phyloP scores from a whole-genome alignment of 2,797 vertebrate genomes.

The Myotis findleyi region DNA sequence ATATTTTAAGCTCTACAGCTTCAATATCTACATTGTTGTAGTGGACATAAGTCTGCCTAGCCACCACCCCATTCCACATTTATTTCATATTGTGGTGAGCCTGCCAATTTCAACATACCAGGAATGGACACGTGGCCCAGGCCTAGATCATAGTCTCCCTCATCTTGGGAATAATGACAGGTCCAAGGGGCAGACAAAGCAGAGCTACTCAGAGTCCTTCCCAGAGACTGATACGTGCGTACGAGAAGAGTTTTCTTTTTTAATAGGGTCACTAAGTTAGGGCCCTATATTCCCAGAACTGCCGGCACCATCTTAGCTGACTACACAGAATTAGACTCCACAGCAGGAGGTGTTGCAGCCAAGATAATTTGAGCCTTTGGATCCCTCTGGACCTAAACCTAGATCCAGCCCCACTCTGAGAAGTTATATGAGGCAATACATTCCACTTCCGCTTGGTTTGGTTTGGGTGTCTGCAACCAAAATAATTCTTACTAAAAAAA shows the following conservation, averaged over 20 bases:
- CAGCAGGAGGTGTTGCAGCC: conserved; percentile 59
- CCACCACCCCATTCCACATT: not conserved
- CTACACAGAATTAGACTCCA: conserved; percentile 67
- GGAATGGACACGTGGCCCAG: not conserved
- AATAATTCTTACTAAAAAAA: conserved; percentile 60
- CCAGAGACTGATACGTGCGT: not conserved
- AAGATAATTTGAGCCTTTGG: conserved; percentile 75
- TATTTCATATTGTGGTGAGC: conserved; percentile 9
- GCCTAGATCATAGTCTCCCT: not conserved
- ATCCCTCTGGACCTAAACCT: conserved; percentile 59
- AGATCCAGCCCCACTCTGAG: conserved; percentile 45
- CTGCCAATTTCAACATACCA: not conserved
- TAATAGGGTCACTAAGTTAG: conserved; percentile 40
- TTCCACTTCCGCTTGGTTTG: conserved; percentile 37
- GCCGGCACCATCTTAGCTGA: conserved; percentile 36
- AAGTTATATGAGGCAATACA: conserved; percentile 62
- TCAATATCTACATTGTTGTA: not conserved
- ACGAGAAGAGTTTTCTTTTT: not conserved
- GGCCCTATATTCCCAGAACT: conserved; percentile 57
- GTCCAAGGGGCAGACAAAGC: not conserved
- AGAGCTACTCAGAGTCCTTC: conserved; percentile 41
- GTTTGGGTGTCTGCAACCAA: conserved; percentile 57
- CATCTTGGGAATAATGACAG: not conserved
- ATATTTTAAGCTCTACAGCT: not conserved
- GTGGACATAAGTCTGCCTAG: not conserved